Conservation (phyloP, 2,113 vertebrate genomes). For the Menidia beryllina region DNA sequence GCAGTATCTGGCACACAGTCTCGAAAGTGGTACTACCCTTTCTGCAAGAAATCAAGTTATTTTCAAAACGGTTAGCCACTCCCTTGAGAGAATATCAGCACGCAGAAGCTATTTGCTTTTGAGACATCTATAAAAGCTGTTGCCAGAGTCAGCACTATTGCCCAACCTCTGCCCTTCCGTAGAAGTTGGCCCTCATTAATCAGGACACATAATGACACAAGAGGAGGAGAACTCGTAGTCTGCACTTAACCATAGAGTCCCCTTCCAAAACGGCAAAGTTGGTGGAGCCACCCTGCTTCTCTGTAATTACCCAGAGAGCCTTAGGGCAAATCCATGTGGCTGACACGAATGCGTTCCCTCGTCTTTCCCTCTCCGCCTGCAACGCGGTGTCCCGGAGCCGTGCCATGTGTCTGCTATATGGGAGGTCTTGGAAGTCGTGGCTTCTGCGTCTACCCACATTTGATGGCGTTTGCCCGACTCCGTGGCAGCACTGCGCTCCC, state of each 20-base stretch:
- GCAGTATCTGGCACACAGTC: background rate
- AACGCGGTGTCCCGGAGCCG: slow-evolving; percentile 31
- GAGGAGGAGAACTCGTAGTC: slow-evolving; percentile 37
- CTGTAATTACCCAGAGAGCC: slow-evolving; percentile 78
- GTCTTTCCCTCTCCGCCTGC: slow-evolving; percentile 28
- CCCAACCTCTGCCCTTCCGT: slow-evolving; percentile 19
- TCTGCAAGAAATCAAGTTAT: background rate
- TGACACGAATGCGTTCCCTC: slow-evolving; percentile 56
- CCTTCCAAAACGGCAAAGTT: slow-evolving; percentile 50
- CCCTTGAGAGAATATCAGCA: background rate
- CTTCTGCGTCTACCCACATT: slow-evolving; percentile 46
- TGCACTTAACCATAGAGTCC: slow-evolving; percentile 28
- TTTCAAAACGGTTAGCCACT: background rate
- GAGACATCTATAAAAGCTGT: slow-evolving; percentile 3
- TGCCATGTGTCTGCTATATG: slow-evolving; percentile 71
- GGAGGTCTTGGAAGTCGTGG: slow-evolving; percentile 72
- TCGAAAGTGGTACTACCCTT: background rate
- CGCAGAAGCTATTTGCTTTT: background rate
- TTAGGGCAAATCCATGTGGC: slow-evolving; percentile 69
- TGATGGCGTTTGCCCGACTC: slow-evolving; percentile 38
- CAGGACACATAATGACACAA: slow-evolving; percentile 45
- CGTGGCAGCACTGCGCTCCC: slow-evolving; percentile 16
- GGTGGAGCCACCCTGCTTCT: slow-evolving; percentile 61
- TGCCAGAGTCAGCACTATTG: slow-evolving; percentile 1
- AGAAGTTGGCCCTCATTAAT: slow-evolving; percentile 62